A percentile compares a stretch with the other conserved stretches of the same genome.
Conservation (phyloP, 92 coral and sea anemone genomes). For the Phenganax subtilis region DNA sequence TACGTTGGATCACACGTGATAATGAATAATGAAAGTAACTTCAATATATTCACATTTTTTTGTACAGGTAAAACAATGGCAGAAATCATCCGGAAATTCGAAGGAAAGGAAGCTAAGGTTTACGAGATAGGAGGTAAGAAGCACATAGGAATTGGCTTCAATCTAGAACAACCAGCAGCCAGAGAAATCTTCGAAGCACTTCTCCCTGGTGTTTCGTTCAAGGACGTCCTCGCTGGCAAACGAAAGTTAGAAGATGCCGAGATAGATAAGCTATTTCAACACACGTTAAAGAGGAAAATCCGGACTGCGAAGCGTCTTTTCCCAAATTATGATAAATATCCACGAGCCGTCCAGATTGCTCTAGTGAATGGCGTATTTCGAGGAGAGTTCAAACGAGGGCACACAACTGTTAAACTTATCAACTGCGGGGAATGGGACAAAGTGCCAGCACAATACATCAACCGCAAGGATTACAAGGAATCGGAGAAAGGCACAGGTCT, state of each 20-base stretch:
- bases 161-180: slow-evolving; percentile 3
- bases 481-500: background rate
- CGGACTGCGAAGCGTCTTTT: background rate
- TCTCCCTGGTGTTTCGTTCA: background rate
- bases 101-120: background rate
- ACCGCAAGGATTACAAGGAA: background rate
- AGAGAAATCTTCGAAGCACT: background rate
- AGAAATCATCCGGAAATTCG: background rate
- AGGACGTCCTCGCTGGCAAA: background rate
- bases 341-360: background rate
- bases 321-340: background rate
- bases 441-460: background rate
- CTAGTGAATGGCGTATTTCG: slow-evolving; percentile 11
- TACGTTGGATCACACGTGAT: no score
- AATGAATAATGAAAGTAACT: no score
- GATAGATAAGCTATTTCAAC: background rate
- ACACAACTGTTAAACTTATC: slow-evolving; percentile 3
- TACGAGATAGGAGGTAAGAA: slow-evolving; percentile 3
- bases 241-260: background rate
- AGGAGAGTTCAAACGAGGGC: background rate
- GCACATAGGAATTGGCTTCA: background rate
- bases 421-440: background rate
- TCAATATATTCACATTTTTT: no score
- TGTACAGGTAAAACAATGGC: background rate
- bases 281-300: background rate